These are phyloP conservation scores for Brienomyrus longianalis DNA, from an alignment of 2,113 vertebrate genomes.

Conservation along the genomic window DNA sequence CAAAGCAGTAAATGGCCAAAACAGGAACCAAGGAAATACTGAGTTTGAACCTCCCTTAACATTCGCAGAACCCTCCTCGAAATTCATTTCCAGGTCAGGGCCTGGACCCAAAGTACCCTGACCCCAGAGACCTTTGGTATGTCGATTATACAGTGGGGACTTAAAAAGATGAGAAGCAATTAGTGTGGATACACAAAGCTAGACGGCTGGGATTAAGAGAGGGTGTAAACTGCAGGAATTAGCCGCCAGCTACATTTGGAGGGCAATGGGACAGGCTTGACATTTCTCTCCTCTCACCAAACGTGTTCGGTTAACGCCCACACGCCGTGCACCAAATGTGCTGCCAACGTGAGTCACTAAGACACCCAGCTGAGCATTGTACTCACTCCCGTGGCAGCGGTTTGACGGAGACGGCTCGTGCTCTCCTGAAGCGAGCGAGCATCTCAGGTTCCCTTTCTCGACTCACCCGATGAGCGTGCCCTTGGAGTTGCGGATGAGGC, in stretches of 20 bases:
- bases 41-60: neutral
- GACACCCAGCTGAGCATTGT: neutral
- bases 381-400: neutral
- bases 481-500: slow-evolving; percentile 88
- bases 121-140: neutral
- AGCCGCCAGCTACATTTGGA: neutral
- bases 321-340: slow-evolving; percentile 1
- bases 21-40: neutral
- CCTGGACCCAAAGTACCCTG: neutral
- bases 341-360: neutral
- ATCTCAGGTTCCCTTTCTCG: neutral
- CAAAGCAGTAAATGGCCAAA: neutral
- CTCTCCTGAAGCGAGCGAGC: neutral
- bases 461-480: slow-evolving; percentile 79
- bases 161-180: neutral
- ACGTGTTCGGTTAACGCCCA: slow-evolving; percentile 15
- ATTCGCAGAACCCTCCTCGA: neutral
- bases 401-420: neutral
- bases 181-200: neutral
- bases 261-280: neutral
- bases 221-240: neutral
- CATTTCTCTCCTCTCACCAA: neutral
- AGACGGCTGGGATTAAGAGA: neutral
- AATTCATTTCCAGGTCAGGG: neutral
- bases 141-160: neutral